These are phyloP conservation scores for Palythoa grandiflora DNA, from an alignment of 92 coral and sea anemone genomes.

Conservation along the genomic window DNA sequence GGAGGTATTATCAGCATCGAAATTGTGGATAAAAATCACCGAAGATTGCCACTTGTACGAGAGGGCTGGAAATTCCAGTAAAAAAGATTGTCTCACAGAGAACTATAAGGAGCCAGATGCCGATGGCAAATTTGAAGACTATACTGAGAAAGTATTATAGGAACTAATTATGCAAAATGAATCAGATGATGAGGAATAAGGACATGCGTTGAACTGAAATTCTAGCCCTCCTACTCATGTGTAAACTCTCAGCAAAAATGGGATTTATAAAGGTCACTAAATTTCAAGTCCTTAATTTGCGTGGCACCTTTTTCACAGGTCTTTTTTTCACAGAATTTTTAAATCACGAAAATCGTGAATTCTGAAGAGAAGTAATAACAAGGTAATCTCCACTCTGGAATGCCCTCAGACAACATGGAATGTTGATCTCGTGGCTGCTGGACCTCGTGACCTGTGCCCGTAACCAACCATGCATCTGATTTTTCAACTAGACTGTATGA, in stretches of 20 bases:
- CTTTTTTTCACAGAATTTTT: no score
- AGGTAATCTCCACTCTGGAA: no score
- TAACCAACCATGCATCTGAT: no score
- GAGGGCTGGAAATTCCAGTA: no score
- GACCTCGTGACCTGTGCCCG: no score
- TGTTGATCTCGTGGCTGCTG: no score
- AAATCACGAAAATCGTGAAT: no score
- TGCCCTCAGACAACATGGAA: no score
- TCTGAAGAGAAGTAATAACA: no score
- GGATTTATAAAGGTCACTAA: not conserved
- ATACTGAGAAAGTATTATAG: not conserved
- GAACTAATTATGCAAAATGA: not conserved
- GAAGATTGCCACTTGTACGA: no score
- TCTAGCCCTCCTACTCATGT: not conserved
- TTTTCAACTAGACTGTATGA: not conserved
- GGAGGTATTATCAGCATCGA: no score
- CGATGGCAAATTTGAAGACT: not conserved
- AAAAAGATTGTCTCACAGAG: not conserved
- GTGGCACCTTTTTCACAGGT: not conserved
- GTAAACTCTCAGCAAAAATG: not conserved
- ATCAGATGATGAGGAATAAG: not conserved
- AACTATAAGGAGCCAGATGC: constrained; percentile 7
- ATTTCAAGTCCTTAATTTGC: not conserved
- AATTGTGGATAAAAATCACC: no score
- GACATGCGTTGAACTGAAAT: constrained; percentile 1